Conservation (phyloP, 2,113 vertebrate species). For the Callipepla squamata region DNA sequence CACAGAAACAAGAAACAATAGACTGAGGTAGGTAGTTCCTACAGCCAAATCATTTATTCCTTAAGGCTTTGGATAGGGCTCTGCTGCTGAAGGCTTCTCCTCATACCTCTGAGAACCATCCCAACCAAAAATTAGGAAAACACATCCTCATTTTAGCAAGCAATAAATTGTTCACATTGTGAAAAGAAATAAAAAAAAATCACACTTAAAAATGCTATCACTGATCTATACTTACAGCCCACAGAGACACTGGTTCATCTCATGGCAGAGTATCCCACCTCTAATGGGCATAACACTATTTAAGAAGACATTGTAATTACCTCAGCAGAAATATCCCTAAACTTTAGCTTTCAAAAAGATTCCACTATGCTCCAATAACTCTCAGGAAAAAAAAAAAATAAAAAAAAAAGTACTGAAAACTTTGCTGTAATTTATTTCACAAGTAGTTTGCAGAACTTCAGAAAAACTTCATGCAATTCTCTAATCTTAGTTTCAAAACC, state of each 20-base stretch:
- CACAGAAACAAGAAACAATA: background rate
- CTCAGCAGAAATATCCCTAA: constrained; percentile 57
- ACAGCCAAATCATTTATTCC: background rate
- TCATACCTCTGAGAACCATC: background rate
- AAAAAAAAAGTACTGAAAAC: constrained; percentile 12
- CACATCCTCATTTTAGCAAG: background rate
- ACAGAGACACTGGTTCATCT: constrained; percentile 20
- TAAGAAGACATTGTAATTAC: constrained; percentile 54
- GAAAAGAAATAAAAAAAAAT: background rate
- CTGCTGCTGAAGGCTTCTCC: background rate
- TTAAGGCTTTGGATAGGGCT: background rate
- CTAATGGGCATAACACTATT: constrained; percentile 27
- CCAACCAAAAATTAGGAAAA: background rate
- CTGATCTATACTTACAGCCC: background rate
- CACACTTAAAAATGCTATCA: background rate
- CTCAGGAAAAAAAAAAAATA: constrained; percentile 39
- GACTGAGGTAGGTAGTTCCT: background rate
- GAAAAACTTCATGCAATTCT: background rate
- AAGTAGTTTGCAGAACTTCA: background rate
- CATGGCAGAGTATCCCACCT: background rate
- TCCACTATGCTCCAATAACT: constrained; percentile 33
- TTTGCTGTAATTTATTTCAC: background rate
- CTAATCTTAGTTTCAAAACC: background rate
- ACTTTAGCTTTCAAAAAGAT: constrained; percentile 26
- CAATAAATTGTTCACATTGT: background rate